phyloP scores from a whole-genome alignment of 2,888 invertebrate species.

The Macrophya annulata region DNA sequence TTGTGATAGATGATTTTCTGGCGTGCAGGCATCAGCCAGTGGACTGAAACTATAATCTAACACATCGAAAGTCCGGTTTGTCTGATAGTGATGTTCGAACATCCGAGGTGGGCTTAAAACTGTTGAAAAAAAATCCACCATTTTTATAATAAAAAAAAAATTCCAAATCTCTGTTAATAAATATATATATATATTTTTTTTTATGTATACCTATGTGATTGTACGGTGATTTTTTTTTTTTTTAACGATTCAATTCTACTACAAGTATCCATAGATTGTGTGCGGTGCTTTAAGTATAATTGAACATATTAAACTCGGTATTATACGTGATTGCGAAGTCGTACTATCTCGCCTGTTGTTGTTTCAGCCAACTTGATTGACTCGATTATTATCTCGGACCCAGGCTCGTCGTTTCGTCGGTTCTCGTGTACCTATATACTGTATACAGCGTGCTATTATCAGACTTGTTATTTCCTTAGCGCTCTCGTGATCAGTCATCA shows the following conservation, averaged over 20 bases:
- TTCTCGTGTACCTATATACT: background rate
- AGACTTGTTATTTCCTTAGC: constrained; percentile 13
- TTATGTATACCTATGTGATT: background rate
- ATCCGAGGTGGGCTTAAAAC: background rate
- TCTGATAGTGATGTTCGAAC: background rate
- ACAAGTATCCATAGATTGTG: background rate
- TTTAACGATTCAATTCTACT: background rate
- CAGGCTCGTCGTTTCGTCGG: constrained; percentile 31
- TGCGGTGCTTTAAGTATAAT: background rate
- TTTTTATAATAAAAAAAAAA: background rate
- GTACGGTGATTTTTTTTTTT: background rate
- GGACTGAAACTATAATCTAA: background rate
- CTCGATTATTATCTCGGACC: constrained; percentile 15
- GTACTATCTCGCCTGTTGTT: background rate
- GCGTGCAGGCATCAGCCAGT: background rate
- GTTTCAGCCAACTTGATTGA: background rate
- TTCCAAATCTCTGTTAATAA: background rate
- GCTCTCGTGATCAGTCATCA: background rate
- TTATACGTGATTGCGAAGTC: background rate
- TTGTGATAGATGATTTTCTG: background rate
- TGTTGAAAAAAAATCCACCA: background rate
- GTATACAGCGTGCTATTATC: background rate
- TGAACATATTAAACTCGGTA: background rate
- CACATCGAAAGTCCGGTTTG: background rate
- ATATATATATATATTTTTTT: background rate